Percentiles rank a stretch among this genome's conserved stretches.
Evolutionary conservation across 2,888 invertebrate species (phyloP).

Genomic region (Lamellibrachia satsuma): DNA sequence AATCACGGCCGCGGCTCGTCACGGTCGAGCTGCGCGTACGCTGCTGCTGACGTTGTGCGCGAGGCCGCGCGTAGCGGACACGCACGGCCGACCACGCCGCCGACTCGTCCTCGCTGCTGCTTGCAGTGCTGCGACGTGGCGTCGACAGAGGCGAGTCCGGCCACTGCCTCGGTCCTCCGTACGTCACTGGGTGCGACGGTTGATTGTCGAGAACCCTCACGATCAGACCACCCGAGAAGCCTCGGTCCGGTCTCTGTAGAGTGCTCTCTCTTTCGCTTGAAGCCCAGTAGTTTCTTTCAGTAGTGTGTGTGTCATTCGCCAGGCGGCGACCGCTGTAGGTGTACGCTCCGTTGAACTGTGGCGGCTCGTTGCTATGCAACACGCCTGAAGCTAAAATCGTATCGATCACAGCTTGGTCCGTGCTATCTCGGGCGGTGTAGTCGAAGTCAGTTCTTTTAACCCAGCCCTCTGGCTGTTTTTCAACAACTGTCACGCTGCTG

Average conservation of each 20-base stretch:
- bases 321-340: background rate
- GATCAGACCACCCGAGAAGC: background rate
- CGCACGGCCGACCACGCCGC: background rate
- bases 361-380: slow-evolving; percentile 4
- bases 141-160: background rate
- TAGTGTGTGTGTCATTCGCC: background rate
- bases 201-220: background rate
- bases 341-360: background rate
- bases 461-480: background rate
- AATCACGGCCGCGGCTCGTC: slow-evolving; percentile 19
- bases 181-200: background rate
- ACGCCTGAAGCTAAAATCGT: slow-evolving; percentile 2
- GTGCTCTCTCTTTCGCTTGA: slow-evolving; percentile 14
- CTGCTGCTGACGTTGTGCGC: background rate
- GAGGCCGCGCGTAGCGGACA: background rate
- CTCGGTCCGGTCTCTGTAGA: background rate
- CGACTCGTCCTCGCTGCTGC: slow-evolving; percentile 14
- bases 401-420: slow-evolving; percentile 7
- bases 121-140: background rate
- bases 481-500: background rate
- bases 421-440: background rate
- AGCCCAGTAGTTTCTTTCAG: background rate
- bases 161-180: background rate
- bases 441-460: background rate
- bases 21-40: background rate